Evolutionary conservation across 2,113 vertebrate species (phyloP).

Genomic region (Tragelaphus buxtoni): DNA sequence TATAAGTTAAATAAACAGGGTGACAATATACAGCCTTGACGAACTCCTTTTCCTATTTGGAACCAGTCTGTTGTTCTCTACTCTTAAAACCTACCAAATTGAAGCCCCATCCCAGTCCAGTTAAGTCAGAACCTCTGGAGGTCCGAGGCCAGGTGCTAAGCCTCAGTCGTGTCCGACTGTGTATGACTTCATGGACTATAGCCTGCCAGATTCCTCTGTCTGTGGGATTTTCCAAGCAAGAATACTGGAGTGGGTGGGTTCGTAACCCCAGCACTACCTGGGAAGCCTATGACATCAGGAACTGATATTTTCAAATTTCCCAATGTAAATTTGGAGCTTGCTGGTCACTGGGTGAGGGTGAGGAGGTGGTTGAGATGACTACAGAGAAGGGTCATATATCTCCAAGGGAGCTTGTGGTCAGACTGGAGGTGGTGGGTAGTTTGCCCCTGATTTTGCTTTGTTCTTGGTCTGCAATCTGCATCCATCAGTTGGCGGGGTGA

Average conservation of each 20-base stretch:
- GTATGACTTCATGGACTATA: background rate
- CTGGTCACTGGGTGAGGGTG: background rate
- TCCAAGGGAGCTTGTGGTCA: background rate
- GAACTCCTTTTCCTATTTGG: too few relatives aligned
- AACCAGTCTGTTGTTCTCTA: too few relatives aligned
- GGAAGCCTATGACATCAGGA: background rate
- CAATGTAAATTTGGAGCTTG: background rate
- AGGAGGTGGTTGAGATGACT: background rate
- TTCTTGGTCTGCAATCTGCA: background rate
- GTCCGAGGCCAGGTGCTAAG: background rate
- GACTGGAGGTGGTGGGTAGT: background rate
- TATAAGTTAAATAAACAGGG: too few relatives aligned
- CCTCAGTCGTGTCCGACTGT: accelerated
- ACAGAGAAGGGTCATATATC: background rate
- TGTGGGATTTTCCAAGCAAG: background rate
- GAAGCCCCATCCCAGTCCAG: background rate
- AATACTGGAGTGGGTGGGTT: background rate
- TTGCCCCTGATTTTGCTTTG: background rate
- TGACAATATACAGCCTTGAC: too few relatives aligned
- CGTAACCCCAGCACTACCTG: background rate
- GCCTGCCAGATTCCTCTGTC: background rate
- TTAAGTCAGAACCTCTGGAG: background rate
- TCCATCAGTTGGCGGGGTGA: accelerated
- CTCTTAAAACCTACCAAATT: background rate
- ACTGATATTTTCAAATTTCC: background rate